A percentile compares a stretch with the other conserved stretches of the same genome.
phyloP scores from a whole-genome alignment of 1,140 invertebrate species.

The Philotrypesis tridentata region DNA sequence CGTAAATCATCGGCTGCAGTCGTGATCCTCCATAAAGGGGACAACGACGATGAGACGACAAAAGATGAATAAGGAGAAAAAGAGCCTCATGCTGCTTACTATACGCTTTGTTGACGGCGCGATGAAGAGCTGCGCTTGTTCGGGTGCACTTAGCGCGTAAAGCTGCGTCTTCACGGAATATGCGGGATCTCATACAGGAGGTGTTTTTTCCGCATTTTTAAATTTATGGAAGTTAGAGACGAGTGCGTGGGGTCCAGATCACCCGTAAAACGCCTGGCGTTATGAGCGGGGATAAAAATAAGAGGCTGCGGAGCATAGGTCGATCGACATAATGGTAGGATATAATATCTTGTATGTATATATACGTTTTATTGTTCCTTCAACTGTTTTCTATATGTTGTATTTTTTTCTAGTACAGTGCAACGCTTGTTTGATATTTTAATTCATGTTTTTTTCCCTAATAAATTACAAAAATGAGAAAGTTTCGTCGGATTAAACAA shows the following conservation, averaged over 20 bases:
- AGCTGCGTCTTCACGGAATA: not conserved
- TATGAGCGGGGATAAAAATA: conserved; percentile 20
- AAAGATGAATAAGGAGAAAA: conserved; percentile 9
- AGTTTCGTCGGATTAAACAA: not conserved
- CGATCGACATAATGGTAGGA: not conserved
- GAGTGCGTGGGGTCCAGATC: conserved; percentile 41
- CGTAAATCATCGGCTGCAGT: conserved; percentile 10
- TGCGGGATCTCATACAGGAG: not conserved
- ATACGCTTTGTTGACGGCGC: conserved; percentile 15
- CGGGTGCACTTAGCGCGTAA: not conserved
- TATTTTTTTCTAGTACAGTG: not conserved
- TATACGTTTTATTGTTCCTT: not conserved
- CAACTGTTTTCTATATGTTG: not conserved
- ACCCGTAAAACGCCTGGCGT: conserved; percentile 46
- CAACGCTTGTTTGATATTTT: too few relatives aligned
- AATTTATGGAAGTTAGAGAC: not conserved
- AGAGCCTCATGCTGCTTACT: not conserved
- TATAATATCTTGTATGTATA: not conserved
- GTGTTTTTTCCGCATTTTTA: not conserved
- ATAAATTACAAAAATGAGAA: conserved; percentile 10
- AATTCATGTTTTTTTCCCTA: too few relatives aligned
- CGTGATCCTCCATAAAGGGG: not conserved
- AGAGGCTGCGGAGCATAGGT: not conserved
- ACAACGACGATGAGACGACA: not conserved
- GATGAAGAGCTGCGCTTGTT: conserved; percentile 31